Conservation (phyloP, 2,113 vertebrate species). For the Echinops telfairi region DNA sequence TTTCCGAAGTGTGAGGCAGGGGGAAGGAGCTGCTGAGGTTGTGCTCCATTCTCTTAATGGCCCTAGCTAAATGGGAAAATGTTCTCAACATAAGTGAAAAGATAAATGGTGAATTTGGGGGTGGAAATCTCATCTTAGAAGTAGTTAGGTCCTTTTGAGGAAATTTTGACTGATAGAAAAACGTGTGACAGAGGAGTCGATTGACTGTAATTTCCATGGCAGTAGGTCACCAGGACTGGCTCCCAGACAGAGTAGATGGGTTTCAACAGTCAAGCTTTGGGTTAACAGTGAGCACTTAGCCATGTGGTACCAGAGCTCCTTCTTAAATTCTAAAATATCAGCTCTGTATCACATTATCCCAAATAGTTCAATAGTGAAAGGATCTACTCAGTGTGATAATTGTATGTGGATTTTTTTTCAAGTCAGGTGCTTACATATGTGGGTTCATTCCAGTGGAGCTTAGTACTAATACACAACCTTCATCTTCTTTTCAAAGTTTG, state of each 20-base stretch:
- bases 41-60: too few relatives aligned
- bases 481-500: not conserved
- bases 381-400: not conserved
- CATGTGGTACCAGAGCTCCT: not conserved
- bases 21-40: too few relatives aligned
- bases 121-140: not conserved
- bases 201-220: not conserved
- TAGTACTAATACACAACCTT: not conserved
- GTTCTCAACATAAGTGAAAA: not conserved
- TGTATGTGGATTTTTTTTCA: not conserved
- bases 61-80: not conserved
- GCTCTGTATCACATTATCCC: not conserved
- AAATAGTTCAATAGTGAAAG: not conserved
- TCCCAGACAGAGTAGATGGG: not conserved
- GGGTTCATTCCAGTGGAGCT: not conserved
- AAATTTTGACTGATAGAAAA: too few relatives aligned
- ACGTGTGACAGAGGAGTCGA: too few relatives aligned
- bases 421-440: not conserved
- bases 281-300: not conserved
- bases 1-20: not conserved
- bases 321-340: not conserved
- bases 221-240: not conserved
- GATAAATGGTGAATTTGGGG: not conserved
- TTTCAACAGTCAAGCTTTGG: not conserved
- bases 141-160: not conserved